Evolutionary conservation across 2,888 invertebrate species (phyloP).

Genomic region (Hyposoter dolosus): DNA sequence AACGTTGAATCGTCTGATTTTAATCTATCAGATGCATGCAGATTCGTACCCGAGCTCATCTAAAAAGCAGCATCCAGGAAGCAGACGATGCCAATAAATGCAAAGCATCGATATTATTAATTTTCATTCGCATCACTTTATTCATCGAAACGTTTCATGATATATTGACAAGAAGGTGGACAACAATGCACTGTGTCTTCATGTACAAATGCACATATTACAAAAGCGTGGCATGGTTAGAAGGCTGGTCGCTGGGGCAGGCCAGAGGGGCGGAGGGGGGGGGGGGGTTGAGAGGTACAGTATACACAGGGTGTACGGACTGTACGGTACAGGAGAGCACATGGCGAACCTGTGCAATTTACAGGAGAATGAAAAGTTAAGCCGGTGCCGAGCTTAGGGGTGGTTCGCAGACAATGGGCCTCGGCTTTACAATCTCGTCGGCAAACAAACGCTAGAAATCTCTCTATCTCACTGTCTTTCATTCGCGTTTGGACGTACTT

Average conservation of each 20-base stretch:
- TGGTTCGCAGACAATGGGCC: constrained; percentile 76
- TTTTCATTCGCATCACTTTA: neutral
- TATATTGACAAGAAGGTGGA: constrained; percentile 61
- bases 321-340: constrained; percentile 63
- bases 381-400: constrained; percentile 82
- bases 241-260: neutral
- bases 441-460: constrained; percentile 82
- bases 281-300: constrained; percentile 5
- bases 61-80: no score
- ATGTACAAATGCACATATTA: constrained; percentile 18
- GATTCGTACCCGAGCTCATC: neutral
- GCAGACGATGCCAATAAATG: neutral
- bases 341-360: constrained; percentile 82
- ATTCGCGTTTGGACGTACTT: constrained; percentile 6
- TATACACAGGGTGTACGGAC: constrained; percentile 50
- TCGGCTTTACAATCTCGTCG: constrained; percentile 84
- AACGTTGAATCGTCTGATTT: neutral
- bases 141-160: neutral
- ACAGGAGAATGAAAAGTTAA: constrained; percentile 85
- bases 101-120: neutral
- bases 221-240: constrained; percentile 1
- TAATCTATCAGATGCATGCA: neutral
- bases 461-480: constrained; percentile 47
- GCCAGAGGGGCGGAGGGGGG: neutral
- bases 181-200: constrained; percentile 54